Evolutionary conservation across 64 coral and sea anemone species (phyloP).

Genomic region (Orbicella faveolata): DNA sequence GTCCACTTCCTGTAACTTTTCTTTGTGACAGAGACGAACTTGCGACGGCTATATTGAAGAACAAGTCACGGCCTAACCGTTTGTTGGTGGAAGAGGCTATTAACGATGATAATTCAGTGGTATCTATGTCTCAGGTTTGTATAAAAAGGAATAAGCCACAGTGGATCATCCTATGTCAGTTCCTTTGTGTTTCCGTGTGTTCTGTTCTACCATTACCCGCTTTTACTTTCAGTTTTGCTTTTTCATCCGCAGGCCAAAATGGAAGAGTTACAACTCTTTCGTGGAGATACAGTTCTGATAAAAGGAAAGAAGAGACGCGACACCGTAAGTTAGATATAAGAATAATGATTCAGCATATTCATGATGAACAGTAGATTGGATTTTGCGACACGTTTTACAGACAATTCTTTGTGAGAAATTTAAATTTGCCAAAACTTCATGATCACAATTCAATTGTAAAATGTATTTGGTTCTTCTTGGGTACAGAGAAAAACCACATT

Average conservation of each 20-base stretch:
- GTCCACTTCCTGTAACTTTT: conserved; percentile 59
- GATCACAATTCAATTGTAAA: neutral
- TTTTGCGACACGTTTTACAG: neutral
- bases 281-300: conserved; percentile 97
- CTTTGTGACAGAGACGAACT: conserved; percentile 83
- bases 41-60: conserved; percentile 97
- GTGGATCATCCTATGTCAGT: no score
- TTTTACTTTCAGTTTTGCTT: conserved; percentile 21
- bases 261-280: conserved; percentile 97
- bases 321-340: conserved; percentile 57
- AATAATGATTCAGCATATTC: conserved; percentile 55
- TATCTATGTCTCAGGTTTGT: conserved; percentile 96
- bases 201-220: neutral
- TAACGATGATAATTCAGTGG: conserved; percentile 99
- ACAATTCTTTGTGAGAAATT: neutral
- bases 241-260: conserved; percentile 77
- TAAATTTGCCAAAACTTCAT: neutral
- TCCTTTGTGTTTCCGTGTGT: neutral
- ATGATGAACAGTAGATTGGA: neutral
- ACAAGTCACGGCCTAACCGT: conserved; percentile 92
- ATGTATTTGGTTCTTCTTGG: neutral
- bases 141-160: neutral
- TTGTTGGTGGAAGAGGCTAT: conserved; percentile 95
- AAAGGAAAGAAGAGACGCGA: conserved; percentile 99
- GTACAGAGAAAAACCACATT: neutral